Percentiles rank a stretch among this genome's conserved stretches.
These are phyloP conservation scores for Bergia puertoricense DNA, from an alignment of 92 coral and sea anemone species.

Conservation along the genomic window DNA sequence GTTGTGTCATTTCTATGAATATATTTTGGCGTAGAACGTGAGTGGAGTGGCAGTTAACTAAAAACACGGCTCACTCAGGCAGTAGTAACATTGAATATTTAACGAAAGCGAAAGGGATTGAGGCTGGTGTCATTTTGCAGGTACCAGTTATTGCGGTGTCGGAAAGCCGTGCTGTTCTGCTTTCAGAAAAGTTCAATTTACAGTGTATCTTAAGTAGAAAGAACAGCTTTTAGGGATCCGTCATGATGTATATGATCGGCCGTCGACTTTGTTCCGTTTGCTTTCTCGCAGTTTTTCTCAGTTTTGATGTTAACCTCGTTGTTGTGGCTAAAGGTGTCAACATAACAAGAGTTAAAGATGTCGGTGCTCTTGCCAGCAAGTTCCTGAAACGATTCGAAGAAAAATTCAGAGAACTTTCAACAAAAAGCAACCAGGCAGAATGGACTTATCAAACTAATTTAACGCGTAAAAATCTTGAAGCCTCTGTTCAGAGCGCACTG, in stretches of 20 bases:
- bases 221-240: not conserved
- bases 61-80: not conserved
- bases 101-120: not conserved
- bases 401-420: slow-evolving; percentile 55
- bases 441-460: slow-evolving; percentile 86
- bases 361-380: slow-evolving; percentile 64
- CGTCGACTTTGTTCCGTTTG: slow-evolving; percentile 17
- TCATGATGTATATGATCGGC: slow-evolving; percentile 2
- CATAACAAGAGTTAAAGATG: slow-evolving; percentile 50
- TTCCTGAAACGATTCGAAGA: slow-evolving; percentile 67
- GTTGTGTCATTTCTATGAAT: not conserved
- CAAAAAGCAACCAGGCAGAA: slow-evolving; percentile 61
- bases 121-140: slow-evolving; percentile 28
- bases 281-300: not conserved
- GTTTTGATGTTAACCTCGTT: not conserved
- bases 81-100: slow-evolving; percentile 5
- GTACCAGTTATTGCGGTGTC: slow-evolving; percentile 9
- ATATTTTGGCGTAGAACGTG: not conserved
- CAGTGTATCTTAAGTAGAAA: not conserved
- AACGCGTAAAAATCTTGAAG: slow-evolving; percentile 59
- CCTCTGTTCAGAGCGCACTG: slow-evolving; percentile 72
- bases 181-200: slow-evolving; percentile 1
- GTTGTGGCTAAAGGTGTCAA: slow-evolving; percentile 12
- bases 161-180: not conserved
- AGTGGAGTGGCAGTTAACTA: not conserved